phyloP scores from a whole-genome alignment of 2,113 vertebrate genomes.

The Rallus limicola region DNA sequence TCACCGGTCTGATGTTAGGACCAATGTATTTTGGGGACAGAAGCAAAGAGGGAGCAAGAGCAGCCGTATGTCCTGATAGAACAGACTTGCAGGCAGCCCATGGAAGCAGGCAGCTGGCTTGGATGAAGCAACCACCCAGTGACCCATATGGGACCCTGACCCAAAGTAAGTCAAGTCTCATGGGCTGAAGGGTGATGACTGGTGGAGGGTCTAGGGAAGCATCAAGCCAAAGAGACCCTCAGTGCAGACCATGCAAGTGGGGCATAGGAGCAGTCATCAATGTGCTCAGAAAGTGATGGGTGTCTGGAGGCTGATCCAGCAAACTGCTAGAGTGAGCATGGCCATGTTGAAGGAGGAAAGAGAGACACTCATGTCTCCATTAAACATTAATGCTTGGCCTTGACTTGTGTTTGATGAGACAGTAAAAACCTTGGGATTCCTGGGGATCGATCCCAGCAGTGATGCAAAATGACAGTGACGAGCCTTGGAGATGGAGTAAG shows the following conservation, averaged over 20 bases:
- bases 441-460: background rate
- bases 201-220: background rate
- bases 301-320: background rate
- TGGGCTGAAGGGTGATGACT: background rate
- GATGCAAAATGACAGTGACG: background rate
- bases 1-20: background rate
- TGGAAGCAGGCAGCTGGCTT: background rate
- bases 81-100: background rate
- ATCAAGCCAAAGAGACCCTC: background rate
- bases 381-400: conserved; percentile 1
- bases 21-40: rapidly evolving
- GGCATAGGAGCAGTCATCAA: background rate
- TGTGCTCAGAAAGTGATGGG: background rate
- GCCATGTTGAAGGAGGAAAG: background rate
- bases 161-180: background rate
- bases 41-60: background rate
- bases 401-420: background rate
- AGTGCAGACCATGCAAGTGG: rapidly evolving
- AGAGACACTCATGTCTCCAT: background rate
- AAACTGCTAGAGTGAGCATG: background rate
- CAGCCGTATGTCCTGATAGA: background rate
- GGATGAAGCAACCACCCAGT: background rate
- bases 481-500: background rate
- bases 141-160: background rate
- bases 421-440: background rate